These are phyloP conservation scores for Dichetophora obliterata DNA, from an alignment of 2,888 invertebrate genomes.

Conservation along the genomic window DNA sequence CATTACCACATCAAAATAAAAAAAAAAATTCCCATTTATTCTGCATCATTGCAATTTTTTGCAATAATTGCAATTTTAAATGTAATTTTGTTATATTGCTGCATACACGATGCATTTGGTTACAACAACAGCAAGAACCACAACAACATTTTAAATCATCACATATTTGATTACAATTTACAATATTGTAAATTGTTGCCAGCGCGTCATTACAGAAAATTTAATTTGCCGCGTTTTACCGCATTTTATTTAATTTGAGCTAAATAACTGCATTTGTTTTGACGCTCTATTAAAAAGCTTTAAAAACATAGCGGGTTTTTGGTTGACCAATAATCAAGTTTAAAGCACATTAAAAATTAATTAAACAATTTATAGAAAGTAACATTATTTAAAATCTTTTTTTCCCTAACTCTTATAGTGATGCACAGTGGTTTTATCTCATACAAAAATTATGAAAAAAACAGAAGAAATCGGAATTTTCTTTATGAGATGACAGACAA, in stretches of 20 bases:
- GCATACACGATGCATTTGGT: neutral
- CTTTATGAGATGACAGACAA: no score
- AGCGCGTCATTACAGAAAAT: slow-evolving; percentile 21
- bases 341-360: no score
- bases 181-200: slow-evolving; percentile 28
- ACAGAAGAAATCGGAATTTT: no score
- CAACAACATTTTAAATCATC: slow-evolving; percentile 6
- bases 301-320: no score
- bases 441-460: no score
- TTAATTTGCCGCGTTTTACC: slow-evolving; percentile 16
- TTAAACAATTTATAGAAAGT: no score
- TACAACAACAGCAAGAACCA: slow-evolving; percentile 8
- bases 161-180: slow-evolving; percentile 19
- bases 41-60: slow-evolving; percentile 37
- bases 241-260: slow-evolving; percentile 32
- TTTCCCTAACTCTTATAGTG: no score
- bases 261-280: slow-evolving; percentile 19
- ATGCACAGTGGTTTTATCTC: no score
- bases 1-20: neutral
- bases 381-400: no score
- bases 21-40: slow-evolving; percentile 29
- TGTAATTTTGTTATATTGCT: slow-evolving; percentile 29
- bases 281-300: no score
- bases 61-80: slow-evolving; percentile 43
- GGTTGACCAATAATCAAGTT: no score